A percentile compares a stretch with the other conserved stretches of the same genome.
phyloP scores from a whole-genome alignment of 2,888 invertebrate genomes.

The Lasioglossum calceatum region DNA sequence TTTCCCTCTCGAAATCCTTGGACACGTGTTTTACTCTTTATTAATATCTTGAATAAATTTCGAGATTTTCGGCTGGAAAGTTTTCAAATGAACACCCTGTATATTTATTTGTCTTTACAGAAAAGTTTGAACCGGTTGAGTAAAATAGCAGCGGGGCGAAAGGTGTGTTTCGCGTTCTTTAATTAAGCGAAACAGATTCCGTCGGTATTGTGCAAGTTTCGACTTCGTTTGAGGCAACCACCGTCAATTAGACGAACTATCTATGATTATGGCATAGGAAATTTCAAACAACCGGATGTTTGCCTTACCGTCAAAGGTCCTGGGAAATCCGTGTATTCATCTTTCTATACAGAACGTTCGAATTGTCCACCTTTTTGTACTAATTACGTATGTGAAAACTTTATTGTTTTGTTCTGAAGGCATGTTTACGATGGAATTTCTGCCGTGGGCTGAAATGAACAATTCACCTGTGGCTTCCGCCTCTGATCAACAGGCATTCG shows the following conservation, averaged over 20 bases:
- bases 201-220: background rate
- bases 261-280: background rate
- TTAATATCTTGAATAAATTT: too few species aligned
- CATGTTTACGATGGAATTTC: background rate
- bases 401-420: background rate
- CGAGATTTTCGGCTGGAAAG: too few species aligned
- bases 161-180: background rate
- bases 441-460: background rate
- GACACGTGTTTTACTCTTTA: too few species aligned
- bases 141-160: background rate
- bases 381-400: background rate
- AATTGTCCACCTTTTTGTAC: background rate
- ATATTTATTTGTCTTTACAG: too few species aligned
- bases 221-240: background rate
- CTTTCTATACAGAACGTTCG: background rate
- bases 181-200: background rate
- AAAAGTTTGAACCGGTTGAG: background rate
- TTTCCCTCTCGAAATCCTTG: too few species aligned
- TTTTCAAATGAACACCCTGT: too few species aligned
- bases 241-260: background rate
- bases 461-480: background rate
- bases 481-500: background rate
- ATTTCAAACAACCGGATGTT: background rate
- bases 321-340: background rate
- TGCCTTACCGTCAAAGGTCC: background rate